Conservation (phyloP, 2,113 vertebrate genomes). For the Gobius niger region DNA sequence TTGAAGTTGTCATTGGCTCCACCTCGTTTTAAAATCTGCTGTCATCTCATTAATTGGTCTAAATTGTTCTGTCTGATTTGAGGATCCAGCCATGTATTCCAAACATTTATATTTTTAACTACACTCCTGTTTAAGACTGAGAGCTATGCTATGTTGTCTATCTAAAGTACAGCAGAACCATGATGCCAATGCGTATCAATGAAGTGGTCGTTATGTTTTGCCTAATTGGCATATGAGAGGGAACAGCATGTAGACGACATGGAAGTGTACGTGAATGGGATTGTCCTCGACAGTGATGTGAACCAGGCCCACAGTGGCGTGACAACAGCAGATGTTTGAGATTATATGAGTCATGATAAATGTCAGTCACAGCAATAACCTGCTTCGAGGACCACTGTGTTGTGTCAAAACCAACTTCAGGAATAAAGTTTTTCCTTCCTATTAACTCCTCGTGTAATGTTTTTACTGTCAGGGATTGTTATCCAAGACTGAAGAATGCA, state of each 20-base stretch:
- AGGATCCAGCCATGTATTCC: too few species aligned
- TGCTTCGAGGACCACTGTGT: neutral
- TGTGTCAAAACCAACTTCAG: constrained; percentile 5
- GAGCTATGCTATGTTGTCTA: too few species aligned
- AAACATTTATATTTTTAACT: too few species aligned
- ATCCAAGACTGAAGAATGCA: neutral
- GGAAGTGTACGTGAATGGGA: neutral
- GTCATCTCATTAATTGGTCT: too few species aligned
- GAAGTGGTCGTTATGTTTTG: neutral
- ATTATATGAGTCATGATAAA: constrained; percentile 10
- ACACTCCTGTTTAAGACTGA: too few species aligned
- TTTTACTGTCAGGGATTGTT: neutral
- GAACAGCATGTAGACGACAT: constrained; percentile 1
- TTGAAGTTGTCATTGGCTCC: too few species aligned
- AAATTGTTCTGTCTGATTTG: too few species aligned
- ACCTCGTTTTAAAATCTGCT: too few species aligned
- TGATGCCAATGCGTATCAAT: too few species aligned
- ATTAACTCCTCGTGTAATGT: neutral
- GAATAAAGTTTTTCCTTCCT: constrained; percentile 21
- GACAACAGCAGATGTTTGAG: constrained; percentile 3
- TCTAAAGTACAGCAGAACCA: too few species aligned
- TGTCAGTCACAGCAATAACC: neutral
- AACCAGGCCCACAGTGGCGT: neutral
- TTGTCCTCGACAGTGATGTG: neutral
- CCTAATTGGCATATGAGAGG: neutral